Base-by-base conservation (phyloP, 2,888 invertebrate genomes). In the Zygaena filipendulae region DNA sequence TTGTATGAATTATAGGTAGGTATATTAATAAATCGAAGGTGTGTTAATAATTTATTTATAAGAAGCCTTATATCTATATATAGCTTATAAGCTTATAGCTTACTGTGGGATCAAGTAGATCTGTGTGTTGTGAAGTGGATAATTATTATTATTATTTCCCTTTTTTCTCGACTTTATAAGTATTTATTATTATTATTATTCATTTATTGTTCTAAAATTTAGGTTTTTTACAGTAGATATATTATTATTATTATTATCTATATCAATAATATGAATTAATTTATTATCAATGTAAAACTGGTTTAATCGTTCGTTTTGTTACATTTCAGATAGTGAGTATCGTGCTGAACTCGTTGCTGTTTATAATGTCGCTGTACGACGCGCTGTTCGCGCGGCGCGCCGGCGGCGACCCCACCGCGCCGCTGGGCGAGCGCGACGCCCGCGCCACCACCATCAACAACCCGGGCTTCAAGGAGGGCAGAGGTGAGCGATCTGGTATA, bases 371-470 rank as follows among this genome's bases (percentile, higher is more conserved):
- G 3, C 59, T 92, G 29, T 92, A 92, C 66, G 93, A 93, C 67
- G 85, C 91, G 43, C 72, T 92, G 50, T 91, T 88, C 60, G 84
- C 92, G 9, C 81, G 90, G 42, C 82, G 88, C 35, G 75, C 79
- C 13, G 91, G 91, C 4, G 92, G 92, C 8, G 92, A 93, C 67
- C 93, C 93, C 1, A 92, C 92, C 21, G 70, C 81, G 32, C 82
- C 84, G 40, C 64, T 83, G 13, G 71, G 79, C 2, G 84, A 82
- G 34, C 66, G 82, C 2, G 84, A 84, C 33, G 85, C 86, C 11
- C 88, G 90, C 21, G 85, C 86, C 11, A 88, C 90, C 21, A 92
- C 92, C 19, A 91, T 90, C 58, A 91, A 91, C 49, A 93, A 93
- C 77, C 92, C 92, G 3, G 92, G 92, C 18, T 93, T 90, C 59